Conservation (phyloP, 2,797 vertebrate species). For the Siniperca scherzeri region DNA sequence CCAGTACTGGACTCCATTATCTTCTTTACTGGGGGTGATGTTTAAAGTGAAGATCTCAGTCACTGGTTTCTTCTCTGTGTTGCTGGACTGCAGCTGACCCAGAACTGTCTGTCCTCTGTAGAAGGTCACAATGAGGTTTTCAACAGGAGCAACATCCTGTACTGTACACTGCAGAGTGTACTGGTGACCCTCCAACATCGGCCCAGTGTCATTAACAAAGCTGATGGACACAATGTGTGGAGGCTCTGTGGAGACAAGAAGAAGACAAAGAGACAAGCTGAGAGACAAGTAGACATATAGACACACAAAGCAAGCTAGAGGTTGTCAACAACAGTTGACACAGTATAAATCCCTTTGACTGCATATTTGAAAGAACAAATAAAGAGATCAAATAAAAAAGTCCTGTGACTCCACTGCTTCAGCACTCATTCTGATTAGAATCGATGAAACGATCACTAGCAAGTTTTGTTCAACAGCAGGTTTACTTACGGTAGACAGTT, state of each 20-base stretch:
- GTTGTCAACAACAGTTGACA: too few relatives aligned
- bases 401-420: too few relatives aligned
- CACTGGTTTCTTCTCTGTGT: slow-evolving; percentile 37
- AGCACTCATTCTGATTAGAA: too few relatives aligned
- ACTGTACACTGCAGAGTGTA: slow-evolving; percentile 67
- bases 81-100: background rate
- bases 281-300: too few relatives aligned
- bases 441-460: background rate
- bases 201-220: slow-evolving; percentile 47
- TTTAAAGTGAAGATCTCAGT: slow-evolving; percentile 39
- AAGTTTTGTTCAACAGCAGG: background rate
- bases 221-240: slow-evolving; percentile 66
- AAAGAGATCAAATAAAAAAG: too few relatives aligned
- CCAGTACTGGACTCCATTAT: slow-evolving; percentile 69
- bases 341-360: too few relatives aligned
- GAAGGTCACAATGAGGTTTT: slow-evolving; percentile 63
- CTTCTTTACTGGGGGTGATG: slow-evolving; percentile 51
- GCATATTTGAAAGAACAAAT: too few relatives aligned
- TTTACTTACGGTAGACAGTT: slow-evolving; percentile 61
- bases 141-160: slow-evolving; percentile 51
- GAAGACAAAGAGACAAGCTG: too few relatives aligned
- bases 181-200: slow-evolving; percentile 23
- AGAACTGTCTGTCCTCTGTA: slow-evolving; percentile 48
- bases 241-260: slow-evolving; percentile 61
- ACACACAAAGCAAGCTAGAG: too few relatives aligned